Base-by-base conservation (phyloP, 2,888 invertebrate species). In the Chromoteleia sp. region DNA sequence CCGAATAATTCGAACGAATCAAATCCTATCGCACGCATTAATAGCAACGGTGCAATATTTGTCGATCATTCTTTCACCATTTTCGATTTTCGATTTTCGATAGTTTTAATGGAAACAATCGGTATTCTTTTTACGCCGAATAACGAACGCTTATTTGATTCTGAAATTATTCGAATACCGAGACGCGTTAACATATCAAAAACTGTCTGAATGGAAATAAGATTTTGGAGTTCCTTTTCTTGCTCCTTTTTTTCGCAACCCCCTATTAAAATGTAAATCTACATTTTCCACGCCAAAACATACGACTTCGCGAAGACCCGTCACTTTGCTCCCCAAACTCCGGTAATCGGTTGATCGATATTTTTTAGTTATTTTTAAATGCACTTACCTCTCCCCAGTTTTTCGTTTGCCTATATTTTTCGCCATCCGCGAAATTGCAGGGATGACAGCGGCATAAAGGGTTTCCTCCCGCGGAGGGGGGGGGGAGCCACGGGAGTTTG, bases 371-470 rank as follows among this genome's bases (percentile, higher is more conserved):
- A 50, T 65, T 81, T 81, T 65, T 71, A 61, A 74, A 61, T 61
- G 48, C 67, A 74, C 50, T 71, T 29, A 25, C 52, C n/a, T 48
- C 48, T 67, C 41, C 21, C 52, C 45, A 29, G 14, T 48, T 56
- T 56, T 67, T 68, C 68, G 76, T 71, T 73, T 63, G 48, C 39
- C 52, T 73, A 73, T 67, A 67, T 67, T 73, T 70, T 71, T 59
- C n/a, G 21, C 50, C 43, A 68, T 59, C 67, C 29, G 59, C 54
- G 10, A 50, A 76, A 81, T 43, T 59, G 33, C 65, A 33, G 54
- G 56, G 76, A 71, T 76, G 81, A 75, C 81, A 65, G 63, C 15
- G 21, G 67, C 82, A 81, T 81, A 84, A 84, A 59, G 83, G 80
- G 73, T 77, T 56, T 54, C 50, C 4, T 2, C 43, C 6, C 12